phyloP scores from a whole-genome alignment of 2,797 vertebrate species.

The Phoeniculus purpureus region DNA sequence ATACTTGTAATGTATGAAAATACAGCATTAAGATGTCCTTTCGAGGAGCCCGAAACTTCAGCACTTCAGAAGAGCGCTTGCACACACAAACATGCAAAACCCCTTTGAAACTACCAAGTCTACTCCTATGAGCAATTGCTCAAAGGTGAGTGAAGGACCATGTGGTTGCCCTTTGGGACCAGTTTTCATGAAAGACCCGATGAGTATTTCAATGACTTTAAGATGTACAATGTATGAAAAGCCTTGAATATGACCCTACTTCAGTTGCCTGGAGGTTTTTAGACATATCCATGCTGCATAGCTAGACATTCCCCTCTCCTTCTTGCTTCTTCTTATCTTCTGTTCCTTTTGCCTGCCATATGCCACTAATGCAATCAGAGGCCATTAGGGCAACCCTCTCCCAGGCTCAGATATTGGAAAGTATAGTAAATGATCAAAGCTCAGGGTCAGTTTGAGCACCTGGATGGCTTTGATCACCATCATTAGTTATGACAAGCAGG shows the following conservation, averaged over 20 bases:
- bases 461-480: slow-evolving; percentile 60
- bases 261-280: slow-evolving; percentile 3
- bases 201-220: slow-evolving; percentile 37
- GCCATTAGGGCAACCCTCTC: slow-evolving; percentile 31
- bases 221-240: neutral
- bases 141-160: neutral
- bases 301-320: neutral
- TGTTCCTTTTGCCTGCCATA: slow-evolving; percentile 25
- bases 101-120: neutral
- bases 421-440: slow-evolving; percentile 51
- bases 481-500: slow-evolving; percentile 63
- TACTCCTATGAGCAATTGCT: neutral
- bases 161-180: neutral
- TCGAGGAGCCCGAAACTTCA: neutral
- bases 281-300: neutral
- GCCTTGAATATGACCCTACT: slow-evolving; percentile 17
- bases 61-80: neutral
- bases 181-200: neutral
- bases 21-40: neutral
- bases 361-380: slow-evolving; percentile 45
- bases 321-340: slow-evolving; percentile 50
- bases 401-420: slow-evolving; percentile 50
- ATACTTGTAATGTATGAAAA: neutral
- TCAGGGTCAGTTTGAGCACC: slow-evolving; percentile 38
- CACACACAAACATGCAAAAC: fast-evolving